These are phyloP conservation scores for Chalcosyrphus nemorum DNA, from an alignment of 2,888 invertebrate genomes.

Conservation along the genomic window DNA sequence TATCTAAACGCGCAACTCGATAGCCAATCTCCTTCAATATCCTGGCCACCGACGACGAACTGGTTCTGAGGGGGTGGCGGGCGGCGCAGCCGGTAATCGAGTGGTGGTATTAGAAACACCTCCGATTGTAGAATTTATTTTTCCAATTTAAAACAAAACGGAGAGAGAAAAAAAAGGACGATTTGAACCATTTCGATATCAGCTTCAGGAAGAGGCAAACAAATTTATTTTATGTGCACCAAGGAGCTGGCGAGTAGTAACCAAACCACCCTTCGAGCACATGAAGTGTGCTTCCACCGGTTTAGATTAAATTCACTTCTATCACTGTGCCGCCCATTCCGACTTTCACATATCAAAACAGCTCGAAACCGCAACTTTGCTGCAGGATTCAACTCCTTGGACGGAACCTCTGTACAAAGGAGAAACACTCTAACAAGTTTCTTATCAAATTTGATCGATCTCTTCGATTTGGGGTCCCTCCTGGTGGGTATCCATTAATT, in stretches of 20 bases:
- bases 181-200: slow-evolving; percentile 51
- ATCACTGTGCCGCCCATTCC: slow-evolving; percentile 39
- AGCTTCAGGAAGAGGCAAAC: slow-evolving; percentile 46
- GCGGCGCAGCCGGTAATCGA: slow-evolving; percentile 26
- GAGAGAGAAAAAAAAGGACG: not conserved
- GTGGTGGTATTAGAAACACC: slow-evolving; percentile 50
- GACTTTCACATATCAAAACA: slow-evolving; percentile 53
- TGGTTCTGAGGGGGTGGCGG: not conserved
- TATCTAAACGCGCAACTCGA: slow-evolving; percentile 27
- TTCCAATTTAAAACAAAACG: slow-evolving; percentile 58
- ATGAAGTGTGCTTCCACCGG: slow-evolving; percentile 41
- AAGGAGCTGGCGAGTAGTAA: slow-evolving; percentile 23
- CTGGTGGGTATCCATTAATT: slow-evolving; percentile 67
- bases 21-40: slow-evolving; percentile 37
- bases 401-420: no score
- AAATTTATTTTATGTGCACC: slow-evolving; percentile 62
- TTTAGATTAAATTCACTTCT: slow-evolving; percentile 67
- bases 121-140: slow-evolving; percentile 65
- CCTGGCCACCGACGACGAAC: not conserved
- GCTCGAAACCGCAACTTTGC: slow-evolving; percentile 51
- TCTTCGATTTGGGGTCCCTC: slow-evolving; percentile 50
- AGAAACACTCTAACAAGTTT: slow-evolving; percentile 69
- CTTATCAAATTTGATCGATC: slow-evolving; percentile 71
- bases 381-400: not conserved
- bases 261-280: slow-evolving; percentile 12